Evolutionary conservation across 1,140 invertebrate species (phyloP), one percentile per base, ranked within the genome.

Genomic region (Telenomus remus): DNA sequence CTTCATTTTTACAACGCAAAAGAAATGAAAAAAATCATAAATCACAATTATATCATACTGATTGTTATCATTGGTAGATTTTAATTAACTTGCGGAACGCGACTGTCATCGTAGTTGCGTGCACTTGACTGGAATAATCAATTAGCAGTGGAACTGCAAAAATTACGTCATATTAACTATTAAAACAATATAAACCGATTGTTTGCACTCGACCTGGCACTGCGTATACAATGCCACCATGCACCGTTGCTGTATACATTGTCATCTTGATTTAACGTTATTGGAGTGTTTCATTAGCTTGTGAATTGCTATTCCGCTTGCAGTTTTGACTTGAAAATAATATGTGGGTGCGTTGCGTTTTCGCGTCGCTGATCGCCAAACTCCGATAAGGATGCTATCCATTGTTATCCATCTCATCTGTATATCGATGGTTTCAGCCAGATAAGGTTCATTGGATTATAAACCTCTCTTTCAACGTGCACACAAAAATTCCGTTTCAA

Each of bases 281-380:
- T 66, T 65, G 70, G 70, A 60, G 49, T 61, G 50, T 73, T 73
- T 73, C 61, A 73, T 73, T 73, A 66, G 55, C 49, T 65, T 73
- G 70, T 65, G 65, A 65, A 73, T 73, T 73, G 70, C 33, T 12
- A 66, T 33, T 15, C 50, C 44, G 55, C 43, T 65, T 49, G 46
- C n/a, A 68, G 44, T 60, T 73, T 61, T 65, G 61, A 73, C 49
- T 73, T 65, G 53, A 66, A 73, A 73, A 66, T 65, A 73, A 73
- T 73, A 61, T 66, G 61, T 60, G 56, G 49, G 50, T 10, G 14
- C 48, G 51, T 54, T 55, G 61, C 50, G 55, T 65, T 73, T 73
- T 73, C 70, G 46, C 69, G 13, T 19, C 46, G 47, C 56, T 55
- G 70, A 65, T 73, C 14, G 56, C 54, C 42, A 51, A 61, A 43